Base-by-base conservation (phyloP, 64 coral and sea anemone species). In the Montipora foliosa region DNA sequence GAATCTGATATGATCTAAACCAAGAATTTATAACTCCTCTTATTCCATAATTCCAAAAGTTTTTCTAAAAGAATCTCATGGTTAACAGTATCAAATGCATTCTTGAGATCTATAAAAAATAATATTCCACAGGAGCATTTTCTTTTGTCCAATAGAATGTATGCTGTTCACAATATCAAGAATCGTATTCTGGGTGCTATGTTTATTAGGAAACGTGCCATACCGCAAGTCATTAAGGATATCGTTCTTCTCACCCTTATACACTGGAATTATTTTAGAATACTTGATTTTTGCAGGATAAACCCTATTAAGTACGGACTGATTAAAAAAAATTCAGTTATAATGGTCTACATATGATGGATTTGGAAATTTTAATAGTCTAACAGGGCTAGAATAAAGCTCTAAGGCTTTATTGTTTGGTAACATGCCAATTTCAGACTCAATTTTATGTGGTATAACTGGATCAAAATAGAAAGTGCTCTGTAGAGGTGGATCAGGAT, bases 401-500 rank as follows among this genome's bases (percentile, higher is more conserved):
- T 15, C 82, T 19, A 47, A 15, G 29, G 29, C 82, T 46, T 86
- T 69, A 44, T 67, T 84, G 57, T 67, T 45, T 84, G 81, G 60
- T 69, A 86, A 86, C 61, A 49, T 47, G 29, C 37, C 19, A 86
- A 86, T 86, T 86, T 86, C 82, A 20, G 60, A 47, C 44, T 86
- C 60, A 47, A 67, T 17, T 44, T 86, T 60, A 66, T 86, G 59
- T 16, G 82, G 82, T 46, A 86, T 86, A 86, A 86, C 68, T 47
- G 82, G 58, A 72, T 71, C 83, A 22, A 87, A 87, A 48, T 71
- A 87, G 22, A 69, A 71, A 20, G 37, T 87, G 46, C 15, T 70
- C 49, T 45, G 49, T 19, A 87, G 45, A 16, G 83, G 83, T 87
- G 16, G 83, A 87, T 87, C 83, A 70, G 70, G 64, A 71, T 87